These are phyloP conservation scores for Spinibarbus caldwelli DNA, from an alignment of 2,797 vertebrate genomes.

Conservation along the genomic window DNA sequence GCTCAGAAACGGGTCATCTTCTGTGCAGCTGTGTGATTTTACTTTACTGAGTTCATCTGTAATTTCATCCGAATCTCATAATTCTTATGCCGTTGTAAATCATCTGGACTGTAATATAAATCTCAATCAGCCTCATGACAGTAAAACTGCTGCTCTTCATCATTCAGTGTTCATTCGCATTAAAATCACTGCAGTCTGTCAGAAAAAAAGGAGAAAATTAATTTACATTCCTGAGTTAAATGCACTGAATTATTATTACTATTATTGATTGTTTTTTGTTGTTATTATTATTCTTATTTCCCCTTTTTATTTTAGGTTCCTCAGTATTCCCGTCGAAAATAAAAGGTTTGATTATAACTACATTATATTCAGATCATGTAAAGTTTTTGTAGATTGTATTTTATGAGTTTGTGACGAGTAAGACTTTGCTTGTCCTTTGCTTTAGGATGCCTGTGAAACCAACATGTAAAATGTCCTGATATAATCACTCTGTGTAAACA, in stretches of 20 bases:
- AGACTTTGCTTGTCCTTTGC: no score
- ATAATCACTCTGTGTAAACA: neutral
- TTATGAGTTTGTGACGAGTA: neutral
- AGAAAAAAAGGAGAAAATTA: neutral
- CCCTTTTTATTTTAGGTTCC: no score
- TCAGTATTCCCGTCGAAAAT: neutral
- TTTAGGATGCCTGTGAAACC: no score
- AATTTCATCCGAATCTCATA: no score
- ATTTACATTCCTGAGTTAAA: neutral
- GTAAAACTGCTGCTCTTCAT: neutral
- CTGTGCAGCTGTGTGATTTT: neutral
- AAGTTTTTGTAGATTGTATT: no score
- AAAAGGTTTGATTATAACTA: neutral
- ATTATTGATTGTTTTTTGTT: no score
- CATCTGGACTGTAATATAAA: neutral
- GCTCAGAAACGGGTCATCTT: neutral
- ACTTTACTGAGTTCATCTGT: no score
- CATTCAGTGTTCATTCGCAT: no score
- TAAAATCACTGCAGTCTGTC: neutral
- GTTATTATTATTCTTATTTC: no score
- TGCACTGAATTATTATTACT: neutral
- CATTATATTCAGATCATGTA: neutral
- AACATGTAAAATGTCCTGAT: neutral
- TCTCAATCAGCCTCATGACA: neutral
- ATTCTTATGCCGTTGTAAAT: no score